These are phyloP conservation scores for Platycercus adscitus DNA, from an alignment of 2,113 vertebrate genomes.

Conservation along the genomic window DNA sequence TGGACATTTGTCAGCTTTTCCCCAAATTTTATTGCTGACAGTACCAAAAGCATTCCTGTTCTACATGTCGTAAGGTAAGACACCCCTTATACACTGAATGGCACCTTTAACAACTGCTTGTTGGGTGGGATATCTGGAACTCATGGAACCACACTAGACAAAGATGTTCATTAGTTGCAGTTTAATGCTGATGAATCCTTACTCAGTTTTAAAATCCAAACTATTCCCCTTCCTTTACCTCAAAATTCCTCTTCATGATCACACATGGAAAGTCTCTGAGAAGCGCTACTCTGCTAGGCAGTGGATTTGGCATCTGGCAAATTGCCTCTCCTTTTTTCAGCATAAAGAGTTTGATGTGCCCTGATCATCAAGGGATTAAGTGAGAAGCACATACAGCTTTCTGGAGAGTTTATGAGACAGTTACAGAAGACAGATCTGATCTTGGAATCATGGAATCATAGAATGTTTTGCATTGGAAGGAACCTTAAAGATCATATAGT, in stretches of 20 bases:
- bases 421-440: neutral
- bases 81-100: neutral
- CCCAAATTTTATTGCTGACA: neutral
- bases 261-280: neutral
- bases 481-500: neutral
- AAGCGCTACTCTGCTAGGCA: neutral
- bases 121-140: neutral
- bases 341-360: neutral
- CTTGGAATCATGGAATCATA: neutral
- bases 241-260: neutral
- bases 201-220: neutral
- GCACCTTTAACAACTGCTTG: neutral
- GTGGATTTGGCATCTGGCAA: neutral
- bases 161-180: neutral
- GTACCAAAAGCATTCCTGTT: neutral
- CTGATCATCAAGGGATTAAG: neutral
- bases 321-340: neutral
- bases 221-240: neutral
- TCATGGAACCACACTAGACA: neutral
- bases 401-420: neutral
- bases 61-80: neutral
- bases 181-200: neutral
- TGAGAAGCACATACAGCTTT: neutral
- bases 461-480: neutral
- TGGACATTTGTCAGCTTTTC: neutral